phyloP scores from a whole-genome alignment of 2,797 vertebrate species.

The Erithacus rubecula region DNA sequence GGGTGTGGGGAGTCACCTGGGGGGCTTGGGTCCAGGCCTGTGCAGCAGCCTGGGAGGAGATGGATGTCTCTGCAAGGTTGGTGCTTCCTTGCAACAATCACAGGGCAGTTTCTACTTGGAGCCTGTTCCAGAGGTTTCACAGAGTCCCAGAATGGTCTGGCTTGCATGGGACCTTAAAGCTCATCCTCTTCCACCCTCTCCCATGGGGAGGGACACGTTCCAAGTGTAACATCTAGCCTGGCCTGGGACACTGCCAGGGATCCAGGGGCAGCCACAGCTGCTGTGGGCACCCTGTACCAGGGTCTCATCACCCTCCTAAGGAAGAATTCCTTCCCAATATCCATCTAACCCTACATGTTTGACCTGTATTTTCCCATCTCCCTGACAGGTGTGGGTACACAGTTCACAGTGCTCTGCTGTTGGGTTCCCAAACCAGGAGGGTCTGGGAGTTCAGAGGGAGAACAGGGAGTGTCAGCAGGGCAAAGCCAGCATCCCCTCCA shows the following conservation, averaged over 20 bases:
- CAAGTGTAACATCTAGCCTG: accelerated
- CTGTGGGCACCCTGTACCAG: neutral
- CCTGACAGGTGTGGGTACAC: neutral
- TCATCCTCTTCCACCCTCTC: accelerated
- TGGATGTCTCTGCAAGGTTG: neutral
- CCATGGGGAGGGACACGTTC: neutral
- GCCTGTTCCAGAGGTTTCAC: neutral
- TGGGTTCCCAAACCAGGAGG: neutral
- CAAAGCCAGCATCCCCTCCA: neutral
- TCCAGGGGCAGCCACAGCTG: neutral
- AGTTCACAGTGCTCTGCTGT: neutral
- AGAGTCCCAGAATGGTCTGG: neutral
- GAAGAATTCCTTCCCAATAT: neutral
- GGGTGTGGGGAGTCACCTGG: neutral
- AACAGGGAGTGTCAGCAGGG: accelerated
- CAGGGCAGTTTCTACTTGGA: neutral
- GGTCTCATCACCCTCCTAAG: accelerated
- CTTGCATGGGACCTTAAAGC: neutral
- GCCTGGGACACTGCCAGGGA: neutral
- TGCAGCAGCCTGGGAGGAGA: neutral
- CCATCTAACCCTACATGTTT: neutral
- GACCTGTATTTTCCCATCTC: neutral
- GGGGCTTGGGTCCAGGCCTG: neutral
- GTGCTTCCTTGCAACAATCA: neutral
- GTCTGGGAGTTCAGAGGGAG: neutral